Evolutionary conservation across 2,888 invertebrate genomes (phyloP), one percentile per base, ranked within the genome.

Genomic region (Thysanoteuthis rhombus): DNA sequence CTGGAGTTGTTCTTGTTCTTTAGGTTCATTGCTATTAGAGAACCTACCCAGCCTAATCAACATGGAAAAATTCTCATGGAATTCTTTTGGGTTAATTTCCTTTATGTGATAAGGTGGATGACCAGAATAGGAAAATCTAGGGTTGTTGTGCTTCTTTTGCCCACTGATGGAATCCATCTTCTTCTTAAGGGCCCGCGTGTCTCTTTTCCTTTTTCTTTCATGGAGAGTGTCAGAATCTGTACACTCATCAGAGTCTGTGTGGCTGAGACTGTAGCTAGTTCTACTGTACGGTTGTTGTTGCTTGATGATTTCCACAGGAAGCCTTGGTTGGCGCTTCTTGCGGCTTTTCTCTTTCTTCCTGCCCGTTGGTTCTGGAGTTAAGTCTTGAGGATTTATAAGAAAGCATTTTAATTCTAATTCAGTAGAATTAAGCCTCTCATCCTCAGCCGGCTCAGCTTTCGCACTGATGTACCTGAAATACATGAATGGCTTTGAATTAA

Each of bases 1-100:
- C 97, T 98, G 98, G 98, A 98, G 99, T 91, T 98, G 97, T 94
- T 98, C 98, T 96, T 99, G 98, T 97, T 99, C 99, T 95, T 42
- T 42, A 32, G 19, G n/a, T 32, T 42, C n/a, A 42, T 92, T 90
- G 40, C 5, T 92, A 19, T n/a, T 92, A 12, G 32, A 45, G 19
- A 75, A 75, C 32, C 45, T 92, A n/a, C 97, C 97, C 95, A 98
- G 98, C 96, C 98, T 98, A 96, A 98, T 98, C 93, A 98, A 97
- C 97, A 98, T 97, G 95, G 98, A 98, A 97, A 98, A 98, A 0
- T 98, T 98, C 96, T 98, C 95, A 93, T 96, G 95, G 94, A 97
- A 97, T 25, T 94, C 95, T 42, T 95, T 94, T 93, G 6, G 89
- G 10, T 75, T 75, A 16, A n/a, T 75, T 16, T 8, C n/a, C n/a